Evolutionary conservation across 2,888 invertebrate genomes (phyloP).

Genomic region (Platynereis dumerilii): DNA sequence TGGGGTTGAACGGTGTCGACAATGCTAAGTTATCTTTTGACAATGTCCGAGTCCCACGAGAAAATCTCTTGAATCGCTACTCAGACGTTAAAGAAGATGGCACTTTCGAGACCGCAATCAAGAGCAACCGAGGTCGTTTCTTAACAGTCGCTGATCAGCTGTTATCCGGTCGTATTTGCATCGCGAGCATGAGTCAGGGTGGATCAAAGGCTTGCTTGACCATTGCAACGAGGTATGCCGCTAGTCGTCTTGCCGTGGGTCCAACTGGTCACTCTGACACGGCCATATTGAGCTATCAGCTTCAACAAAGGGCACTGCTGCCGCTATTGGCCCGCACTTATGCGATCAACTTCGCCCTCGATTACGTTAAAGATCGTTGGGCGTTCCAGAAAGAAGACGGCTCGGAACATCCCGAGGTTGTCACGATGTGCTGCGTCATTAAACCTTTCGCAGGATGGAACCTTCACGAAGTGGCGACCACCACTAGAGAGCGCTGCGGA

Average conservation of each 20-base stretch:
- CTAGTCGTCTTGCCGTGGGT: conserved; percentile 40
- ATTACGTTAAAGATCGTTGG: conserved; percentile 36
- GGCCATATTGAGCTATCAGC: conserved; percentile 38
- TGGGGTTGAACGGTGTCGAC: conserved; percentile 41
- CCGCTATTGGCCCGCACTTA: conserved; percentile 38
- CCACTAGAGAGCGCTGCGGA: conserved; percentile 38
- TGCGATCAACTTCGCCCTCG: conserved; percentile 38
- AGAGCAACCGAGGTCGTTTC: conserved; percentile 34
- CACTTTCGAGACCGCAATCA: conserved; percentile 33
- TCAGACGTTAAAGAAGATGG: conserved; percentile 34
- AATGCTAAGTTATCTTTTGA: conserved; percentile 39
- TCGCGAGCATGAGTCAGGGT: conserved; percentile 37
- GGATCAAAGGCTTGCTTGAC: conserved; percentile 35
- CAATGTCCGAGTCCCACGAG: conserved; percentile 37
- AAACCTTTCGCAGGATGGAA: conserved; percentile 38
- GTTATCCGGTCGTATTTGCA: conserved; percentile 38
- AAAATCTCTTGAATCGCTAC: conserved; percentile 36
- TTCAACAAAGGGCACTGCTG: conserved; percentile 37
- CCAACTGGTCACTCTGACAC: conserved; percentile 38
- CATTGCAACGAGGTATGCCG: conserved; percentile 38
- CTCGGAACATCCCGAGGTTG: conserved; percentile 37
- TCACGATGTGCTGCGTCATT: conserved; percentile 40
- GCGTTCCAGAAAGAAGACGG: conserved; percentile 29
- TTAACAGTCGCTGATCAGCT: conserved; percentile 40
- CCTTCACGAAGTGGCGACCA: conserved; percentile 32